Evolutionary conservation across 2,113 vertebrate species (phyloP), one percentile per base, ranked within the genome.

Genomic region (Cyphomyrus discorhynchus): DNA sequence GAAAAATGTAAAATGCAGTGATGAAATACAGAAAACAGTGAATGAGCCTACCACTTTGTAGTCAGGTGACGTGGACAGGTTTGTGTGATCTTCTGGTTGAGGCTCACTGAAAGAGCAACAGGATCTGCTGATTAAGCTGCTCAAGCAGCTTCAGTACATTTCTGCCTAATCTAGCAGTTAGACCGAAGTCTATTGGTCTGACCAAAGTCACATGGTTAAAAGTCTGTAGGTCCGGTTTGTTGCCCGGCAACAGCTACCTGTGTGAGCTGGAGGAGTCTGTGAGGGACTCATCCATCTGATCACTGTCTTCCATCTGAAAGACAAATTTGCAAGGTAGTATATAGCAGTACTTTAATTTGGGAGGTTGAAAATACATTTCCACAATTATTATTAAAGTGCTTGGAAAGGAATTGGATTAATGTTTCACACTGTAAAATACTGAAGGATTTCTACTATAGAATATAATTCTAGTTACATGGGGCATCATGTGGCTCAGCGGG

Each of bases 221-320:
- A 45, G 42, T 10, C 39, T 82, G 35, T 82, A n/a, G 77, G 35
- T 9, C 39, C 3, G 0, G 39, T 46, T n/a, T 47, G 82, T n/a
- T 84, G 82, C 10, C 82, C 1, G 50, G 13, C 35, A 8, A 10
- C 5, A 52, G 92, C 93, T 66, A 96, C 95, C 50, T 90, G 17
- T 91, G 89, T 6, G 91, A 89, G 84, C 52, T 89, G 58, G 92
- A 89, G 24, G 87, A 90, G 89, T 90, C 94, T 83, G 74, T 66
- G 8, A 66, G 49, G 3, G 47, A 42, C 7, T 91, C 58, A 15
- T 91, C 90, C 39, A 84, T 90, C 82, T 19, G 7, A 1, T 95
- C 93, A 0, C 88, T 89, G 0, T 95, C 95, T 10, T 96, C 94
- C 10, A 90, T 93, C 96, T 96, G 92, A 5, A 94, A 92, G 50